Conservation (phyloP, 1,140 invertebrate genomes). For the Melanaphis sacchari region DNA sequence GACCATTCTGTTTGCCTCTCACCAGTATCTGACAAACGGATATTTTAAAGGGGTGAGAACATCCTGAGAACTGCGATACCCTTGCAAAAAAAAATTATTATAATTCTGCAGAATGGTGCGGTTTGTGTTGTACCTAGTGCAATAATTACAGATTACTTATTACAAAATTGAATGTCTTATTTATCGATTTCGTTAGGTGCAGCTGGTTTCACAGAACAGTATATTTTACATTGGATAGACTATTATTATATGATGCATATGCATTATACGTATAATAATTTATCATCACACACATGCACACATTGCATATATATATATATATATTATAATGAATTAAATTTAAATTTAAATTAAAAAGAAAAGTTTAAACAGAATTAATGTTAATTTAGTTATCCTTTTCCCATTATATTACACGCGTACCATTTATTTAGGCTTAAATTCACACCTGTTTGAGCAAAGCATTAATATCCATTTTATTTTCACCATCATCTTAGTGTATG, state of each 20-base stretch:
- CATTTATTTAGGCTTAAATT: neutral
- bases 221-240: neutral
- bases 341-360: neutral
- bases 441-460: neutral
- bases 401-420: neutral
- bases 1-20: neutral
- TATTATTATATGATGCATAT: neutral
- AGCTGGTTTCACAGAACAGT: neutral
- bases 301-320: no score
- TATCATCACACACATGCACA: neutral
- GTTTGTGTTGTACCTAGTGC: no score
- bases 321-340: neutral
- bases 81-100: neutral
- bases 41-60: neutral
- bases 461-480: constrained; percentile 5
- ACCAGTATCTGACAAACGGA: neutral
- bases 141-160: neutral
- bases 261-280: neutral
- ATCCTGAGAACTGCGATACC: neutral
- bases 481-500: neutral
- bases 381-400: neutral
- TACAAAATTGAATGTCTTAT: neutral
- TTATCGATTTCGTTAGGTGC: neutral
- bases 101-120: neutral
- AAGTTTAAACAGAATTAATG: neutral